phyloP scores from a whole-genome alignment of 2,113 vertebrate genomes.

The Myiagra hebetior region DNA sequence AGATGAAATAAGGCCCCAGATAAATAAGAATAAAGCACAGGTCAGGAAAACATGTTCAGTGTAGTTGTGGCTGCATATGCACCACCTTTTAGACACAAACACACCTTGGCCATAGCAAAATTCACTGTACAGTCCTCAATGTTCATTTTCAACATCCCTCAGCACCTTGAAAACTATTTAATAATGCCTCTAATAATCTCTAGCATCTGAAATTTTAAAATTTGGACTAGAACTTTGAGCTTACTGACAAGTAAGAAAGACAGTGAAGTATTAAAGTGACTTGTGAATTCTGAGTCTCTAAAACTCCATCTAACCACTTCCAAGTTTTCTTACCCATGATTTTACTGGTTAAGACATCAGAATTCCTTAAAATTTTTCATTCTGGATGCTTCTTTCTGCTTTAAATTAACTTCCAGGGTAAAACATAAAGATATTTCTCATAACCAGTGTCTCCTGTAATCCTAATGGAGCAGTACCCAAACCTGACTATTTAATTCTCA shows the following conservation, averaged over 20 bases:
- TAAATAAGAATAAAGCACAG: not conserved
- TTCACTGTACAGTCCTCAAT: not conserved
- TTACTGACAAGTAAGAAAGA: not conserved
- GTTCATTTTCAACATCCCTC: not conserved
- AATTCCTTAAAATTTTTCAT: not conserved
- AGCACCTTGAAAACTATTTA: not conserved
- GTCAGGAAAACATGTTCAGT: not conserved
- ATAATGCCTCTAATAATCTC: not conserved
- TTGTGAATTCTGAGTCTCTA: not conserved
- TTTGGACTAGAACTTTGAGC: not conserved
- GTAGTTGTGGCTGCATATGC: not conserved
- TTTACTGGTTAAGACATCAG: not conserved
- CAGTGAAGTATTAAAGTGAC: not conserved
- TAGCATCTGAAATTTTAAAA: not conserved
- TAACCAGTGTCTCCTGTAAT: not conserved
- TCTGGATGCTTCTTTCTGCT: not conserved
- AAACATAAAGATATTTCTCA: not conserved
- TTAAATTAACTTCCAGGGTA: not conserved
- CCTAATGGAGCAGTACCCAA: not conserved
- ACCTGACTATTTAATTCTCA: not conserved
- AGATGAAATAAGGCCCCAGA: not conserved
- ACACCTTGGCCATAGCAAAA: not conserved
- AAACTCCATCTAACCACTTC: not conserved
- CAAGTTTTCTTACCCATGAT: rapidly evolving
- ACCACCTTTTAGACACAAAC: not conserved